These are phyloP conservation scores for Limosa lapponica DNA, from an alignment of 2,797 vertebrate genomes.

Conservation along the genomic window DNA sequence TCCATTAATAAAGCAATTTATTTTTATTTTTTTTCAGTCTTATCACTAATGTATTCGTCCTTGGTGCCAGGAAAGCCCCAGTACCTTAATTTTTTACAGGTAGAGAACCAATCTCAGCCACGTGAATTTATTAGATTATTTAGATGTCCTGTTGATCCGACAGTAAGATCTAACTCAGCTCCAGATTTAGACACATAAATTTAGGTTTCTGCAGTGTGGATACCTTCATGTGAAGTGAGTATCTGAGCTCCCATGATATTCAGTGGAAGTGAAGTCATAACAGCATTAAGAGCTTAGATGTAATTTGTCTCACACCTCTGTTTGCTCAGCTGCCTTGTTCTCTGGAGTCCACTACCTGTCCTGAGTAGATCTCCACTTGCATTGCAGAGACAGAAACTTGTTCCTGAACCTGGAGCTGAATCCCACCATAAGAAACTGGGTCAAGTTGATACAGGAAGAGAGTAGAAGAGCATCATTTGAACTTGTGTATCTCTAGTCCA, in stretches of 20 bases:
- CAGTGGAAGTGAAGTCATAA: neutral
- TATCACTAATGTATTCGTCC: neutral
- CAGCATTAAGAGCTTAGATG: neutral
- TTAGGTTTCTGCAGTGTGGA: neutral
- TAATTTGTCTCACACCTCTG: accelerated
- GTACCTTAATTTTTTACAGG: neutral
- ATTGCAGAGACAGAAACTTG: neutral
- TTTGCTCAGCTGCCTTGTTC: neutral
- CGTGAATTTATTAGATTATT: neutral
- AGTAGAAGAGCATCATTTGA: neutral
- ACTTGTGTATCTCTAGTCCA: accelerated
- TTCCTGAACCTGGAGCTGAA: neutral
- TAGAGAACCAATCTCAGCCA: neutral
- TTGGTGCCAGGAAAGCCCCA: neutral
- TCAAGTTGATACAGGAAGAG: neutral
- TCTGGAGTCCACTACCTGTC: neutral
- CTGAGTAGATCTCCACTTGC: neutral
- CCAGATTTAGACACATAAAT: neutral
- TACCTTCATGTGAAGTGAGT: neutral
- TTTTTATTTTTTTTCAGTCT: neutral
- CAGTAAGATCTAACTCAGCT: neutral
- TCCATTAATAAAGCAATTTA: neutral
- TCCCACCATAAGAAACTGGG: neutral
- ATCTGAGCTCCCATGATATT: neutral
- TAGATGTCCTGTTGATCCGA: neutral